Conservation (phyloP, 2,888 invertebrate species). For the Clitarchus hookeri region DNA sequence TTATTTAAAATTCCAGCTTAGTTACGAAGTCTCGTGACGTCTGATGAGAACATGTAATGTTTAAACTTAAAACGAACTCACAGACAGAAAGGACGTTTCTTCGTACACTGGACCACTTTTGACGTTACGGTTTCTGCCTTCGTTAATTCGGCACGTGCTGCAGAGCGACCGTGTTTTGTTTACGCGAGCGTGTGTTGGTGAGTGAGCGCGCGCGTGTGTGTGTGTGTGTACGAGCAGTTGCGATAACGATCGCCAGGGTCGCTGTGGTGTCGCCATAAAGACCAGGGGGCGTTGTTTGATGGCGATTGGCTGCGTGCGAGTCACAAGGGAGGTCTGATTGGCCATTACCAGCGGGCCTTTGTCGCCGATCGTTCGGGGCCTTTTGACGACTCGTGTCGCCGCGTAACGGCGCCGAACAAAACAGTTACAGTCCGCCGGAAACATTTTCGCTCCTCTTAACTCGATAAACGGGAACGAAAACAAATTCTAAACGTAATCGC, state of each 20-base stretch:
- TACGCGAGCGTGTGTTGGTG: neutral
- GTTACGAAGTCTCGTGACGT: too few species aligned
- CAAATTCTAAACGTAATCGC: neutral
- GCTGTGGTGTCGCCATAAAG: neutral
- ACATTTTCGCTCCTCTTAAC: neutral
- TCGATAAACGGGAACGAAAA: neutral
- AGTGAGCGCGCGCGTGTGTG: too few species aligned
- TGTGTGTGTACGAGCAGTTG: too few species aligned
- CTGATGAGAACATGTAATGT: too few species aligned
- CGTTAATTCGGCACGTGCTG: too few species aligned
- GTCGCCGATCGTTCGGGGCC: neutral
- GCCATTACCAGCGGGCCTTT: neutral
- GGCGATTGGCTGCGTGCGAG: neutral
- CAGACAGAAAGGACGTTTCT: too few species aligned
- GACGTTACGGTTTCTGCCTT: too few species aligned
- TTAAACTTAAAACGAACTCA: too few species aligned
- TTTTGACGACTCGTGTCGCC: neutral
- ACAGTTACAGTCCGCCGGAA: neutral
- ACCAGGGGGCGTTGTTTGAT: neutral
- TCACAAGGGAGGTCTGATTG: neutral
- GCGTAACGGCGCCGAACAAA: neutral
- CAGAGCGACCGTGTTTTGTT: neutral
- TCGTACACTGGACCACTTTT: too few species aligned
- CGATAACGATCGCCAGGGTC: conserved; percentile 10
- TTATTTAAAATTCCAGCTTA: too few species aligned